Evolutionary conservation across 2,113 vertebrate species (phyloP).

Genomic region (Varanus salvator): DNA sequence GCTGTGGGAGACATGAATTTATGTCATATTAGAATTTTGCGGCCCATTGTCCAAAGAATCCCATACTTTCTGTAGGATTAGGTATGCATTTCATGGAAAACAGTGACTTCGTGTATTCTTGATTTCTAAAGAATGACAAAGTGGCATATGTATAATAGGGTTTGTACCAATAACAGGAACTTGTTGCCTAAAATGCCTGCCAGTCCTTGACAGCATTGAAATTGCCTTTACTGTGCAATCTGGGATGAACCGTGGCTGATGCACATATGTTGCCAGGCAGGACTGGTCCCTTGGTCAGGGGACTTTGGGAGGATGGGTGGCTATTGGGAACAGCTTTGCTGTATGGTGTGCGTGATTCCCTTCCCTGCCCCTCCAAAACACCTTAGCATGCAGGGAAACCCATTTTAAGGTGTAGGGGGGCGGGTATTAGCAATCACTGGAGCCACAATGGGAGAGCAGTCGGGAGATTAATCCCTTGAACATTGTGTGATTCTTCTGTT

Average conservation of each 20-base stretch:
- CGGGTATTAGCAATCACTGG: not conserved
- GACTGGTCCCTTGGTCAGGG: not conserved
- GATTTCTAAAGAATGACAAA: slow-evolving; percentile 1
- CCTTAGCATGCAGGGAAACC: not conserved
- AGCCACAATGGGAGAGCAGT: not conserved
- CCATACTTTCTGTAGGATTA: not conserved
- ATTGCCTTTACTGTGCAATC: not conserved
- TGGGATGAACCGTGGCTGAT: not conserved
- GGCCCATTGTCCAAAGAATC: not conserved
- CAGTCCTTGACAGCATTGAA: not conserved
- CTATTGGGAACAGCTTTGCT: not conserved
- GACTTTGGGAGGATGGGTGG: not conserved
- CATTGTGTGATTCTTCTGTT: not conserved
- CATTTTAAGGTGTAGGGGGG: not conserved
- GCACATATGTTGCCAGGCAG: not conserved
- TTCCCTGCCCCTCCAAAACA: too few species aligned
- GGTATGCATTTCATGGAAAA: not conserved
- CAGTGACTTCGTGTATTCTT: not conserved
- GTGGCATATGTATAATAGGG: not conserved
- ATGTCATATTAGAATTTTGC: not conserved
- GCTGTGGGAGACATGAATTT: not conserved
- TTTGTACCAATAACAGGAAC: not conserved
- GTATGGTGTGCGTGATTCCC: not conserved
- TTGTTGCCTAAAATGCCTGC: not conserved
- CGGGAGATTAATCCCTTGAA: not conserved